Evolutionary conservation across 2,113 vertebrate species (phyloP).

Genomic region (Serinus canaria): DNA sequence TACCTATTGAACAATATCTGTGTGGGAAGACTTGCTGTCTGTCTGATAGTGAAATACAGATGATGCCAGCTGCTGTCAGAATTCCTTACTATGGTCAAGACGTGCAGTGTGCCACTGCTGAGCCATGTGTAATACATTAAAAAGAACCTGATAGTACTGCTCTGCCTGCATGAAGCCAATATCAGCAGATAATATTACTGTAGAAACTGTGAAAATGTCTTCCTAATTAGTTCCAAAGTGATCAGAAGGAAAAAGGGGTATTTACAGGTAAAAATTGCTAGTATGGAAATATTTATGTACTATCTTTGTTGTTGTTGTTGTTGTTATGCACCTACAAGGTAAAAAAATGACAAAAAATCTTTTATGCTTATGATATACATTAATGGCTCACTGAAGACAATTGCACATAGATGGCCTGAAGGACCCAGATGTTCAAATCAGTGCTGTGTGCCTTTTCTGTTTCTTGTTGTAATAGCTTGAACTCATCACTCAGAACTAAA

Average conservation of each 20-base stretch:
- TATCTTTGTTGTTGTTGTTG: background rate
- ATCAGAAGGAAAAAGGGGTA: background rate
- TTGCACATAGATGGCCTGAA: background rate
- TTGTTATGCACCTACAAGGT: background rate
- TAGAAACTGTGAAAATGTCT: background rate
- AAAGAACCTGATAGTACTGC: background rate
- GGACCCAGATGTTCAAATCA: background rate
- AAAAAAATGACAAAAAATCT: background rate
- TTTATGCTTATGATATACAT: background rate
- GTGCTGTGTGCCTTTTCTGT: background rate
- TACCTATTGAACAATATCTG: background rate
- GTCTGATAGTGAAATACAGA: background rate
- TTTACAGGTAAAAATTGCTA: background rate
- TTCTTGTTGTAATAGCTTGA: background rate
- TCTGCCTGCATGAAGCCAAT: background rate
- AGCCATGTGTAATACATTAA: background rate
- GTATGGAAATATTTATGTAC: background rate
- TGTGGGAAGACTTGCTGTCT: background rate
- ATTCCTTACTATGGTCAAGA: background rate
- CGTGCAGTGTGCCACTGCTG: background rate
- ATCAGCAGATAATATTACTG: background rate
- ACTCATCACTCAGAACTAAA: background rate
- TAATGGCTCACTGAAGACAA: background rate
- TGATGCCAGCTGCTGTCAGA: rapidly evolving
- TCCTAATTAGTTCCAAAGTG: background rate